Evolutionary conservation across 2,888 invertebrate species (phyloP), one percentile per base, ranked within the genome.

Genomic region (Tetragnatha montana): DNA sequence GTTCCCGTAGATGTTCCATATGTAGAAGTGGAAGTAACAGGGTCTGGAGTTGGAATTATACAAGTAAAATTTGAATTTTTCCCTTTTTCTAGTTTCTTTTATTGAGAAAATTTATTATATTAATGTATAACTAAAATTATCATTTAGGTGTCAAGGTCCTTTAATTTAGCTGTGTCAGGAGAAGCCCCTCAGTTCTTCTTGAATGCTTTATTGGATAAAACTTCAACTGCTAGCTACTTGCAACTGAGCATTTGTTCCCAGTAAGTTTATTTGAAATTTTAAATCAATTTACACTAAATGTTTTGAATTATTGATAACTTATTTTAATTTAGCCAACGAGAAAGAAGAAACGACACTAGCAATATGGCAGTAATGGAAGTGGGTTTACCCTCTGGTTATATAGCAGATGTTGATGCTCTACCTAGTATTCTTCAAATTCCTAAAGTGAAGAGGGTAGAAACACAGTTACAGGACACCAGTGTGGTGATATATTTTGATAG

Each of bases 341-440:
- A 91, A 22, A 74, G 91, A 78, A 92, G 91, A 82, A 91, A 86
- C n/a, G 91, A 91, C 49, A 81, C 81, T 8, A 84, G 89, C 47
- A 98, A 98, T 92, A 96, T 98, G 96, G 97, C 97, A 14, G 96
- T 98, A 0, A 96, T 98, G 95, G 97, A 98, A 92, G 96, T 98
- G 0, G 96, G 96, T 91, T 94, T 98, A 89, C 98, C 98, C 0
- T 98, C 98, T 0, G 98, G 98, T n/a, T 98, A 96, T 93, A 95
- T 96, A 0, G 96, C 97, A 0, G 97, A 98, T 92, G 92, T 93
- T 94, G 95, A 91, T 96, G 93, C 94, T 96, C 92, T 96, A 96
- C 92, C 92, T 14, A 91, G 92, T 49, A 91, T 91, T 78, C 73
- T 91, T 3, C 90, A 91, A 71, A 91, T 91, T 19, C 86, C 86